Evolutionary conservation across 2,888 invertebrate genomes (phyloP), one percentile per base, ranked within the genome.

Genomic region (Drosophila pegasa): DNA sequence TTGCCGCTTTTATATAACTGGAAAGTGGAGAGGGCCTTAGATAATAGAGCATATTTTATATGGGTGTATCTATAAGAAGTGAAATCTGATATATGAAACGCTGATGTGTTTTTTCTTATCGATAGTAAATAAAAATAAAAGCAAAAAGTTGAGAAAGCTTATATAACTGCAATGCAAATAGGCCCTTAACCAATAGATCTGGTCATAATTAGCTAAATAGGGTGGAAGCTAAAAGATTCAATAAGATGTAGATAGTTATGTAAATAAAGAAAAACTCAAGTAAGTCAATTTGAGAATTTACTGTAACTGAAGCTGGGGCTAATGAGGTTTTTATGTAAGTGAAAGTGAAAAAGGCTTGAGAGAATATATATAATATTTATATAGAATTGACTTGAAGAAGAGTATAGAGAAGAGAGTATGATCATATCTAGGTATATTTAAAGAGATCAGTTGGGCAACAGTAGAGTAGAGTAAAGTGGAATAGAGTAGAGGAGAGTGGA

Each of bases 1-100:
- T 59, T 59, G 62, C 3, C 45, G 38, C 20, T 29, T 56, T 68
- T 56, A 45, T 52, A 35, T 67, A 74, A 68, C 40, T n/a, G 8
- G 55, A 16, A 18, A 35, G 40, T 6, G 31, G 22, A 31, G 25
- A 25, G 16, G 29, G 10, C 9, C 2, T 29, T 47, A 8, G 22
- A n/a, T 18, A 16, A 41, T 31, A 20, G 18, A 25, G 16, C 10
- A 8, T 3, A 10, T 7, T 7, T 7, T 35, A 40, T 12, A 10
- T 12, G n/a, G 29, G 14, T 27, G 37, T 29, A 16, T 29, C 6
- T 38, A 22, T 12, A n/a, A 8, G 9, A 50, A 50, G 22, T 8
- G 31, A 31, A 20, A 0, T 22, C 7, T 22, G 22, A 10, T 22
- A 20, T 22, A 9, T n/a, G 31, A 50, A 6, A 31, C 14, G 10